These are phyloP conservation scores for Nephotettix cincticeps DNA, from an alignment of 1,140 invertebrate genomes.

Conservation along the genomic window DNA sequence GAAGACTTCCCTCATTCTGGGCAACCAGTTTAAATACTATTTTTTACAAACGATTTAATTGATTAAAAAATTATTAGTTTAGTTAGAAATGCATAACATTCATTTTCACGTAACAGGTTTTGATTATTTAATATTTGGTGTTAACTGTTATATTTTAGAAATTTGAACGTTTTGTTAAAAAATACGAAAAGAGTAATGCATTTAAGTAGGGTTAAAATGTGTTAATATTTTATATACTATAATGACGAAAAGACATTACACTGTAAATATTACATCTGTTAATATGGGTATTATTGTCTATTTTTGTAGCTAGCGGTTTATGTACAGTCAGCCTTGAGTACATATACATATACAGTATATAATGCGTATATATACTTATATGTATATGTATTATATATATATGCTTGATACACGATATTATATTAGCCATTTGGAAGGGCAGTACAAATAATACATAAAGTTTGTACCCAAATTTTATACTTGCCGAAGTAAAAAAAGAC, in stretches of 20 bases:
- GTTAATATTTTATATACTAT: background rate
- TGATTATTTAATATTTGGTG: too few relatives aligned
- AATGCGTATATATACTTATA: too few relatives aligned
- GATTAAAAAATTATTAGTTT: too few relatives aligned
- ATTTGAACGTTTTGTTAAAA: too few relatives aligned
- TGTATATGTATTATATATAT: background rate
- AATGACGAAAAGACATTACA: background rate
- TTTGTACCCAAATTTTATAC: constrained; percentile 12
- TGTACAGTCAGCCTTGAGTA: background rate
- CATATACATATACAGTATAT: background rate
- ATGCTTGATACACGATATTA: constrained; percentile 2
- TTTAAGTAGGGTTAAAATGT: background rate
- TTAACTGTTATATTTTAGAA: too few relatives aligned
- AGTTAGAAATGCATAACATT: too few relatives aligned
- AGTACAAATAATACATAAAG: constrained; percentile 7
- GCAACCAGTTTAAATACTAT: too few relatives aligned
- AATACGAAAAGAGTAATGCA: constrained; percentile 2
- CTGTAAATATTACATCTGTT: constrained; percentile 2
- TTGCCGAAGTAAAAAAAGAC: background rate
- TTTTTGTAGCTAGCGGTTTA: constrained; percentile 7
- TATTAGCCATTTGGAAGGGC: constrained; percentile 9
- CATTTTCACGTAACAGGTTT: too few relatives aligned
- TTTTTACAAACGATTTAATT: too few relatives aligned
- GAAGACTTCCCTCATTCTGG: too few relatives aligned
- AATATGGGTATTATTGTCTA: constrained; percentile 5